Evolutionary conservation across 2,797 vertebrate genomes (phyloP).

Genomic region (Syncerus caffer): DNA sequence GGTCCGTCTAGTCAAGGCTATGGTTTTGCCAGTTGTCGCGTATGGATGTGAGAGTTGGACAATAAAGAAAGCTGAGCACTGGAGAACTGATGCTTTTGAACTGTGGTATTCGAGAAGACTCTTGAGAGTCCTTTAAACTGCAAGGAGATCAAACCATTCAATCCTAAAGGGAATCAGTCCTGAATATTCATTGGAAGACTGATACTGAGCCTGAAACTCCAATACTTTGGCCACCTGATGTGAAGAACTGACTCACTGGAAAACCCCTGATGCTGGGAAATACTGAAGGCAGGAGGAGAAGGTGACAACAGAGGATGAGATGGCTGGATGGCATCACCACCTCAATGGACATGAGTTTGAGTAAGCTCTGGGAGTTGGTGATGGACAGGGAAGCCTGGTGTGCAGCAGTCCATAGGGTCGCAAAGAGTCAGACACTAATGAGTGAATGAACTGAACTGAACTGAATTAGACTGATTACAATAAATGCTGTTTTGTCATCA

Average conservation of each 20-base stretch:
- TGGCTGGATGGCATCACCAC: neutral
- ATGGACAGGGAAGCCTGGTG: neutral
- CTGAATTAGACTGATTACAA: slow-evolving; percentile 68
- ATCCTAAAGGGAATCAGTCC: neutral
- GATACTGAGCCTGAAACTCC: neutral
- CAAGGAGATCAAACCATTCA: neutral
- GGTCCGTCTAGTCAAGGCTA: neutral
- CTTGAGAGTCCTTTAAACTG: neutral
- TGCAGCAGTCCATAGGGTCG: neutral
- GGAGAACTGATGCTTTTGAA: neutral
- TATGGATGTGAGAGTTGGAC: neutral
- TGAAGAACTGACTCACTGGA: neutral
- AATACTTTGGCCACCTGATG: neutral
- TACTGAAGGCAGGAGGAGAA: neutral
- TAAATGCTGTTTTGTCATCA: slow-evolving; percentile 70
- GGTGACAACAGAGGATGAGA: neutral
- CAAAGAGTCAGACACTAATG: neutral
- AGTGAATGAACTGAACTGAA: neutral
- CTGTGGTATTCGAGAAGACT: fast-evolving
- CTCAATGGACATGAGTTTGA: neutral
- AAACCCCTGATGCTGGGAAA: neutral
- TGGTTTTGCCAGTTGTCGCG: neutral
- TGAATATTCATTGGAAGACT: neutral
- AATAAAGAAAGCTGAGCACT: neutral
- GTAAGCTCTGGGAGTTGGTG: neutral